Conservation (phyloP, 1,140 invertebrate genomes). For the Drosophila kurseongensis region DNA sequence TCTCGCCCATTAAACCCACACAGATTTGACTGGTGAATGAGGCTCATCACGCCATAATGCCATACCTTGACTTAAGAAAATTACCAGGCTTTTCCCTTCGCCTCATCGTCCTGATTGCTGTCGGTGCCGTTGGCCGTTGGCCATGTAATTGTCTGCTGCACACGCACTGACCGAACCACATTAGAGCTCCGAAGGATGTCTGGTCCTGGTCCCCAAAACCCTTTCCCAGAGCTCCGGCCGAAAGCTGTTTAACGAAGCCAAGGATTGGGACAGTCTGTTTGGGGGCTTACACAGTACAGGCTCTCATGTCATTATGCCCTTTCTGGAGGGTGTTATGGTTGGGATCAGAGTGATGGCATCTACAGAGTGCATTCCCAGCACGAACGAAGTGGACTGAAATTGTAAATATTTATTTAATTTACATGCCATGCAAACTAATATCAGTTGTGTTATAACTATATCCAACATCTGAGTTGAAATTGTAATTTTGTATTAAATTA, state of each 20-base stretch:
- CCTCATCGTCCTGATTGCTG: slow-evolving; percentile 62
- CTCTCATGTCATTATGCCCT: slow-evolving; percentile 16
- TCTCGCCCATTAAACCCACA: slow-evolving; percentile 26
- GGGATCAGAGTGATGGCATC: not conserved
- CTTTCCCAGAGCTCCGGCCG: slow-evolving; percentile 4
- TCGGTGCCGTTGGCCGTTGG: slow-evolving; percentile 19
- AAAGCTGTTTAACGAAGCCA: slow-evolving; percentile 10
- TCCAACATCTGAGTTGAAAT: no score
- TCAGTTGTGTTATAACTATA: no score
- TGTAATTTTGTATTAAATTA: no score
- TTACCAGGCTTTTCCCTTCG: slow-evolving; percentile 49
- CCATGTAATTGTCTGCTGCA: slow-evolving; percentile 68
- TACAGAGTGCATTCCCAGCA: not conserved
- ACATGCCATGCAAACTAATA: no score
- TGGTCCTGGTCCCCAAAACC: not conserved
- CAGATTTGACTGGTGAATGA: slow-evolving; percentile 65
- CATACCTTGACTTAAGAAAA: slow-evolving; percentile 60
- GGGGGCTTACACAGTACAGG: slow-evolving; percentile 19
- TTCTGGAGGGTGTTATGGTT: not conserved
- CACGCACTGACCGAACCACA: slow-evolving; percentile 43
- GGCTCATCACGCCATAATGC: slow-evolving; percentile 77
- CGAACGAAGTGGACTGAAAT: no score
- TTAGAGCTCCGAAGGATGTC: slow-evolving; percentile 9
- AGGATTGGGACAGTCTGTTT: slow-evolving; percentile 16
- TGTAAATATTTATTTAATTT: no score